Evolutionary conservation across 1,140 invertebrate species (phyloP), one percentile per base, ranked within the genome.

Genomic region (Zophobas atratus): DNA sequence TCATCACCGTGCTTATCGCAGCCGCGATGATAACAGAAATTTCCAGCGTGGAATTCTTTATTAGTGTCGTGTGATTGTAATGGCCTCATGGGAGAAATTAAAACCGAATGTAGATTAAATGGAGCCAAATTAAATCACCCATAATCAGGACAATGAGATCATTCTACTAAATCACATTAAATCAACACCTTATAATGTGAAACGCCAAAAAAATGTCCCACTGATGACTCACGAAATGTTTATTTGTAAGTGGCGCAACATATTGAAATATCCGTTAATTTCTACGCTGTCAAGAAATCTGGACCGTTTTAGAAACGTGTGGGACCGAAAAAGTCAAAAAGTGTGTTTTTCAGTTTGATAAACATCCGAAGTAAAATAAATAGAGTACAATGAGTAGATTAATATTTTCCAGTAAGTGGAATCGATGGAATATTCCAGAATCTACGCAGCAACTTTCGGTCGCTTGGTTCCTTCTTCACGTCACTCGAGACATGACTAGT

Each of bases 401-500:
- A 20, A 20, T 20, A 20, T 20, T 20, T 20, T 20, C 20, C 20
- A 20, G 20, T 20, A 20, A 20, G 39, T 32, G 39, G 6, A 39
- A 36, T 6, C 20, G 33, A 41, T 67, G 60, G 60, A 67, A 67
- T 43, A 67, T 67, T 67, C 60, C 39, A 36, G 60, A 67, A 67
- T 41, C 60, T 67, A 67, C 60, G 60, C 60, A 67, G 60, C 43
- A 67, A 39, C n/a, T 60, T 60, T 3, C 39, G 39, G 8, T 41
- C 41, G 32, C 0, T 1, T 2, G 36, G 3, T 60, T 60, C 36
- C 0, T 1, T 6, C 39, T 5, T 36, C 39, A 67, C 60, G 60
- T 67, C 39, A 8, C 3, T 36, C 0, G 39, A 32, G 3, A 67
- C 8, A 43, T 2, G 2, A 8, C 0, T 6, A 4, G 20, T 2